Base-by-base conservation (phyloP, 1,140 invertebrate genomes). In the Diploscapter pachys region DNA sequence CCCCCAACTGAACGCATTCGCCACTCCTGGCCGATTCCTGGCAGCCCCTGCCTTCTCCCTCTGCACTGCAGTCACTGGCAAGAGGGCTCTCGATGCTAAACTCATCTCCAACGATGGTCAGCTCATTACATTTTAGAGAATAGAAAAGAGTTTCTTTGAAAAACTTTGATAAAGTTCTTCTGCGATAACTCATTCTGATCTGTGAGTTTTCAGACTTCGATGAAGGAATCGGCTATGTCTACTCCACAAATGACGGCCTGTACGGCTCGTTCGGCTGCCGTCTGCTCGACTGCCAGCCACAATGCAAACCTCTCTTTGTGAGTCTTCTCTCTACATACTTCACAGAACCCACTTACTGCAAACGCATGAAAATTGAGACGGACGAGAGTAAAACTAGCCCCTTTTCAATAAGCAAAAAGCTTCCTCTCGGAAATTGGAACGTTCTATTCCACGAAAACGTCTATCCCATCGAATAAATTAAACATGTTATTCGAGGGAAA, bases 211-310 rank as follows among this genome's bases (percentile, higher is more conserved):
- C 6, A 65, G 9, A 50, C 71, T n/a, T 74, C 51, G 70, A 62
- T 62, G 63, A 71, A 4, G 73, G 69, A 5, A 89, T 90, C 70
- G 90, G 82, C 4, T 86, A 90, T 77, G 96, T 97, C 93, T 96
- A 95, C 87, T 95, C 93, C 87, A 91, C 98, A 80, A 98, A 98
- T 86, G 95, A 98, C 88, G 87, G 95, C 2, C 92, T 98, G 57
- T 98, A 97, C 87, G 95, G 95, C 49, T 95, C 93, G 55, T 98
- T 98, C 89, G 97, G 97, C 88, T 94, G 93, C 87, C 88, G 95
- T 76, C 88, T 98, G 5, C 96, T 93, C 84, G 94, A 98, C 87
- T 93, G 97, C 87, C 91, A 92, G n/a, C 87, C 86, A 61, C 89
- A 92, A 6, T 71, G 57, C 57, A 66, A 61, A 48, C 84, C 90